Base-by-base conservation (phyloP, 1,140 invertebrate genomes). In the Littorina saxatilis region DNA sequence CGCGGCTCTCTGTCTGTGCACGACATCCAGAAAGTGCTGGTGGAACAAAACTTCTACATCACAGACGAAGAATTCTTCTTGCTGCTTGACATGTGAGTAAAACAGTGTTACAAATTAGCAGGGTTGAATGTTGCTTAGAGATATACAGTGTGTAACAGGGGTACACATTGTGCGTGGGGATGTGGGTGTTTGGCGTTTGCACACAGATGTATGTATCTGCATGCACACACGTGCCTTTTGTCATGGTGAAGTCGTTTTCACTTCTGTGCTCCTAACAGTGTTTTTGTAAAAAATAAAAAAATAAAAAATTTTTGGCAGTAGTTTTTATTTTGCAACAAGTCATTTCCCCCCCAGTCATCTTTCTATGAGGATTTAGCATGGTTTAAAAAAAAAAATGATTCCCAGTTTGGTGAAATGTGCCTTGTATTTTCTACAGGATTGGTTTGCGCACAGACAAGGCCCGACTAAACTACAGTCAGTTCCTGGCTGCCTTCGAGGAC, bases 401-500 rank as follows among this genome's bases (percentile, higher is more conserved):
- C n/a, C n/a, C n/a, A n/a, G n/a, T n/a, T n/a, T n/a, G n/a, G n/a
- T n/a, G n/a, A n/a, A n/a, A n/a, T n/a, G n/a, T n/a, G n/a, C n/a
- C n/a, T n/a, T n/a, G n/a, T n/a, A n/a, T n/a, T 68, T 78, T 40
- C 37, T 70, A 27, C 81, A 91, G 91, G 63, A 85, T 91, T 85
- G 90, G 90, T n/a, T 72, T 92, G 35, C 70, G 80, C n/a, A 88
- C 86, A 35, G 81, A 83, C 35, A 87, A 84, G 73, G 87, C 87
- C 68, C 80, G 86, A 27, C 77, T 92, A 27, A 87, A 88, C 76
- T 92, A 91, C 81, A 85, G 87, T n/a, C 84, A 90, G 43, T 92
- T 92, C 77, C 82, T 92, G 74, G 82, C 84, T 43, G 91, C 89
- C 20, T 92, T 92, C 87, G 89, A 92, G 75, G 91, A 92, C 79